Evolutionary conservation across 2,113 vertebrate genomes (phyloP).

Genomic region (Epinephelus fuscoguttatus): DNA sequence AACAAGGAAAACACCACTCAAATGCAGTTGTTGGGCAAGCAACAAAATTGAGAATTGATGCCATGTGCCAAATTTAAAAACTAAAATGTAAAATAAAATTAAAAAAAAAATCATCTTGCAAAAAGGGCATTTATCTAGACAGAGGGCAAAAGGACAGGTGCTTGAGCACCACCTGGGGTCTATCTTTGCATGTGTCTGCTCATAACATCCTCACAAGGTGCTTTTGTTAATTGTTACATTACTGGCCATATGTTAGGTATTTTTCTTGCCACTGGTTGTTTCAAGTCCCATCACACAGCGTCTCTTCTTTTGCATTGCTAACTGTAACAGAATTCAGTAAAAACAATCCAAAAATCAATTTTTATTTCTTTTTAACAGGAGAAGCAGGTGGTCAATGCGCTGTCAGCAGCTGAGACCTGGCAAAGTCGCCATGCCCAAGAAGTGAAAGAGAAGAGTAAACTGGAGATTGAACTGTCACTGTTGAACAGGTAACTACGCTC

Average conservation of each 20-base stretch:
- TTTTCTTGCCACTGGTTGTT: background rate
- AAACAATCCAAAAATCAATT: background rate
- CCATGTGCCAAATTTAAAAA: no score
- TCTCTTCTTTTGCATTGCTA: background rate
- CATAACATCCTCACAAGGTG: background rate
- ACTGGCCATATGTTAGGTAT: background rate
- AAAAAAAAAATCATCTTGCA: no score
- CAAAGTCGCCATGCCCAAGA: constrained; percentile 85
- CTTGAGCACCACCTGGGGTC: no score
- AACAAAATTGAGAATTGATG: no score
- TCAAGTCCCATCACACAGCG: background rate
- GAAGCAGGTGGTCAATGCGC: constrained; percentile 82
- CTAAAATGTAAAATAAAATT: no score
- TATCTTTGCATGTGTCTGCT: no score
- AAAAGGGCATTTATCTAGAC: no score
- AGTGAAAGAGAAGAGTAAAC: constrained; percentile 87
- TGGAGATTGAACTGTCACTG: constrained; percentile 87
- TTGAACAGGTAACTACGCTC: constrained; percentile 87
- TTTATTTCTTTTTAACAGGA: constrained; percentile 81
- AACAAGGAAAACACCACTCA: no score
- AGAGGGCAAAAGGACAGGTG: no score
- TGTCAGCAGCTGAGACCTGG: constrained; percentile 88
- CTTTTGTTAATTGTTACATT: background rate
- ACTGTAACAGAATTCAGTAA: background rate
- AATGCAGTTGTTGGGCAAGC: no score